A percentile compares a stretch with the other conserved stretches of the same genome.
These are phyloP conservation scores for Ciona savignyi DNA, from an alignment of 23 tunicate genomes.

Conservation along the genomic window DNA sequence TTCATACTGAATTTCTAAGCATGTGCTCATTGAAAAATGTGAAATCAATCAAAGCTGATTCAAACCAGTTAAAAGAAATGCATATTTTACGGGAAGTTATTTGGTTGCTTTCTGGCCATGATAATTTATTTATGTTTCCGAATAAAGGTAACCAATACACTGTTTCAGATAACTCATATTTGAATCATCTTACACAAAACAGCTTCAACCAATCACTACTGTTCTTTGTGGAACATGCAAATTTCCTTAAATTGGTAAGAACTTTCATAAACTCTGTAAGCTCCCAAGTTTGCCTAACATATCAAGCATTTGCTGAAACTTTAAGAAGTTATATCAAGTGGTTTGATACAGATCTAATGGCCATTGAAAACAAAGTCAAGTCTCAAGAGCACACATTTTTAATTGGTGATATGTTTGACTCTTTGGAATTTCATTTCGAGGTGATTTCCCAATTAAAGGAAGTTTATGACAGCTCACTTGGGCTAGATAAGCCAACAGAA, in stretches of 20 bases:
- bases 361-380: conserved; percentile 21
- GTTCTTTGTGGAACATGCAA: conserved; percentile 32
- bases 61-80: conserved; percentile 13
- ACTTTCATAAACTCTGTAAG: conserved; percentile 18
- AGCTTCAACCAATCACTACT: conserved; percentile 11
- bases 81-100: conserved; percentile 58
- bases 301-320: conserved; percentile 71
- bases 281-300: conserved; percentile 31
- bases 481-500: conserved; percentile 26
- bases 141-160: conserved; percentile 13
- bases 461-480: conserved; percentile 32
- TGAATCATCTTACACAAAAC: conserved; percentile 28
- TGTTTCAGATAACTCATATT: conserved; percentile 3
- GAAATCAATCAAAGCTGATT: background rate
- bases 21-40: conserved; percentile 5
- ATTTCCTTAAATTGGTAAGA: conserved; percentile 20
- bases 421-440: conserved; percentile 12
- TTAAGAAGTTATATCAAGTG: conserved; percentile 22
- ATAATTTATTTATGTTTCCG: conserved; percentile 49
- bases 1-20: background rate
- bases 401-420: conserved; percentile 19
- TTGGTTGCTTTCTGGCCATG: conserved; percentile 58
- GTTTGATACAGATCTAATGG: conserved; percentile 20
- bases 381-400: conserved; percentile 31
- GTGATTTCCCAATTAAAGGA: conserved; percentile 15